These are phyloP conservation scores for Siderastrea siderea DNA, from an alignment of 92 coral and sea anemone genomes.

Conservation along the genomic window DNA sequence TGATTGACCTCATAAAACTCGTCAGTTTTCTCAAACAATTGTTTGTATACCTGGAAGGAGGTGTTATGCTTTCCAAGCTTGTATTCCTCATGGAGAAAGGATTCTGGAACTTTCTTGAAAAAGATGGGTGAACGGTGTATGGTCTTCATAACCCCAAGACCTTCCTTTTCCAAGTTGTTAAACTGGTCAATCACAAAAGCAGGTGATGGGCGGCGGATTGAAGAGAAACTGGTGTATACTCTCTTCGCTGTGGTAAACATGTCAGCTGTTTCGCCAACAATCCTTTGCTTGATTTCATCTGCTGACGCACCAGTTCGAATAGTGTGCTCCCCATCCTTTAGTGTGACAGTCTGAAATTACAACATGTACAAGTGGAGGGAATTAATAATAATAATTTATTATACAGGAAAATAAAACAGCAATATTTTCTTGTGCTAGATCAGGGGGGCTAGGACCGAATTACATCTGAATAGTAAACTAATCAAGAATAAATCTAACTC, in stretches of 20 bases:
- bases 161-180: slow-evolving; percentile 36
- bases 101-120: slow-evolving; percentile 27
- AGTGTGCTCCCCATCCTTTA: slow-evolving; percentile 6
- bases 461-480: no score
- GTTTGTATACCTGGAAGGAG: slow-evolving; percentile 16
- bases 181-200: slow-evolving; percentile 28
- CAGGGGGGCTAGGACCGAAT: no score
- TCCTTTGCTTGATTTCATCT: slow-evolving; percentile 40
- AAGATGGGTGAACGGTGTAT: slow-evolving; percentile 12
- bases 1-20: slow-evolving; percentile 27
- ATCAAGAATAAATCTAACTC: no score
- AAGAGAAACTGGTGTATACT: slow-evolving; percentile 47
- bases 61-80: slow-evolving; percentile 46
- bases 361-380: not conserved
- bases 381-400: no score
- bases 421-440: no score
- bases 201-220: slow-evolving; percentile 35
- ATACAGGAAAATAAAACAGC: no score
- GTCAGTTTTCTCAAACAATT: slow-evolving; percentile 4
- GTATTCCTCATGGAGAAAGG: slow-evolving; percentile 28
- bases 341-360: slow-evolving; percentile 9
- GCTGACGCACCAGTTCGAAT: slow-evolving; percentile 38
- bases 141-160: not conserved
- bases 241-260: slow-evolving; percentile 51
- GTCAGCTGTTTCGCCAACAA: slow-evolving; percentile 32